Conservation (phyloP, 1,140 invertebrate species). For the Eriosoma lanigerum region DNA sequence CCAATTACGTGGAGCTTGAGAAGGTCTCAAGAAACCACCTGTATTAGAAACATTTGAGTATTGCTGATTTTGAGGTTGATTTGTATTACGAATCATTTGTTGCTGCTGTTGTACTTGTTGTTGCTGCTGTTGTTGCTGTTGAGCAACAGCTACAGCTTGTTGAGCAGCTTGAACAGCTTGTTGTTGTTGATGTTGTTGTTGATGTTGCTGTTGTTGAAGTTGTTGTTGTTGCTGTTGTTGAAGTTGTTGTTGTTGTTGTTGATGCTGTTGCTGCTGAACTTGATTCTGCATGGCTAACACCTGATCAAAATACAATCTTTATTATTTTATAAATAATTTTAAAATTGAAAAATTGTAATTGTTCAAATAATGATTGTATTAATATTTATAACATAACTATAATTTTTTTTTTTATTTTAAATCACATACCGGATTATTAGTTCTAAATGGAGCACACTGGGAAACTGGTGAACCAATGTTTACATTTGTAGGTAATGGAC, state of each 20-base stretch:
- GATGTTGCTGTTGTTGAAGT: constrained; percentile 35
- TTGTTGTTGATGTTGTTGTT: constrained; percentile 51
- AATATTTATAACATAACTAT: too few species aligned
- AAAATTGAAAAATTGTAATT: too few species aligned
- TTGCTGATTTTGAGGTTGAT: constrained; percentile 48
- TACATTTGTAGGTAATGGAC: constrained; percentile 64
- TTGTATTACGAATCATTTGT: constrained; percentile 34
- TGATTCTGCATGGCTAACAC: constrained; percentile 48
- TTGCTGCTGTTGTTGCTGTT: constrained; percentile 52
- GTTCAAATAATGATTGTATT: too few species aligned
- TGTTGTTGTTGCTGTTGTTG: constrained; percentile 49
- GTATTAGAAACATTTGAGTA: constrained; percentile 33
- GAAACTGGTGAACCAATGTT: constrained; percentile 58
- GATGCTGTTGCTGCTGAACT: constrained; percentile 38
- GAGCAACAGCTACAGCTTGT: constrained; percentile 49
- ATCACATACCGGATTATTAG: constrained; percentile 43
- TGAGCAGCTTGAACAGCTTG: constrained; percentile 21
- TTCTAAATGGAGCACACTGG: constrained; percentile 37
- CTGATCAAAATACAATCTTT: background rate
- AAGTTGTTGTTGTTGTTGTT: constrained; percentile 50
- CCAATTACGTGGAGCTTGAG: constrained; percentile 48
- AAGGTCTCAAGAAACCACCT: constrained; percentile 35
- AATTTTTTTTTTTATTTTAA: too few species aligned
- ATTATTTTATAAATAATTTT: too few species aligned
- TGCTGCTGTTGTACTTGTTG: constrained; percentile 20